Base-by-base conservation (phyloP, 23 tunicate genomes). In the Botrylloides violaceus region DNA sequence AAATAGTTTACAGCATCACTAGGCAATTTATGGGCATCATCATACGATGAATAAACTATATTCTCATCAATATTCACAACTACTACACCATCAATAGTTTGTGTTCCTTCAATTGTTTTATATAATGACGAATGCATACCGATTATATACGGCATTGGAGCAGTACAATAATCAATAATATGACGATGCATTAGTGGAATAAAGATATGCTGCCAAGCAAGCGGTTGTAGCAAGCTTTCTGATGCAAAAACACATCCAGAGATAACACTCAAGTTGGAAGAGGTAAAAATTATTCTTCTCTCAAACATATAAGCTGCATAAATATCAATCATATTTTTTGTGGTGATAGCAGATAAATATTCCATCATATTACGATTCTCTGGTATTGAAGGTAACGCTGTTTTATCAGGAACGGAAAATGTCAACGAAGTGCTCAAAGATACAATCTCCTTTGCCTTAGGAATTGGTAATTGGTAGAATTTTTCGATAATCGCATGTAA, bases 161-260 rank as follows among this genome's bases (percentile, higher is more conserved):
- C 97, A 29, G 78, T 66, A 31, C 85, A 83, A 75, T 90, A 80
- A 43, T 90, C 97, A 19, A 90, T 73, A 9, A 83, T 65, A 64
- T 90, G 81, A 0, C 80, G 81, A 2, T 88, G 97, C 79, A 90
- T 66, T 20, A 90, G 81, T 18, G 97, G 90, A 26, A 90, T 90
- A 35, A 78, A 90, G 18, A 90, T 90, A 55, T 90, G 97, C 50
- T 90, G 97, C 97, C 97, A 90, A 38, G 87, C 75, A 58, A 90
- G 64, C 15, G 97, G 97, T 15, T 59, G 73, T 4, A 90, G 38
- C 32, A 90, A 73, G 21, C 89, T 77, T 63, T 90, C 97, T 9
- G 97, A 88, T 24, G 92, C 73, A 50, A 75, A 87, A n/a, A 90
- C 74, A 59, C 82, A 90, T 2, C 92, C 91, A 0, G 97, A 82